Base-by-base conservation (phyloP, 1,140 invertebrate species). In the Dendrolimus punctatus region DNA sequence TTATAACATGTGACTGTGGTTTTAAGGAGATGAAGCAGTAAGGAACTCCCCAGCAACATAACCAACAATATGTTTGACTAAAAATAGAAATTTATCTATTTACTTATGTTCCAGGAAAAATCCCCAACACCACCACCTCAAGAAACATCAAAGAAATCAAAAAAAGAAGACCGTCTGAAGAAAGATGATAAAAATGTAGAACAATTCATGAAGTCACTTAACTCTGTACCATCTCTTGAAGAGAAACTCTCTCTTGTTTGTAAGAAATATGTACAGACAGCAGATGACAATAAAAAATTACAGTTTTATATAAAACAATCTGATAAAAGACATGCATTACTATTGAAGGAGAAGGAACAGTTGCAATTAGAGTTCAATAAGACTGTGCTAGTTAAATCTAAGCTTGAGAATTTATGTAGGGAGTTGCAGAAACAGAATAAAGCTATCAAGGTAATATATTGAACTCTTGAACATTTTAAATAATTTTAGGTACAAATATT, bases 361-460 rank as follows among this genome's bases (percentile, higher is more conserved):
- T 76, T 95, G 39, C 93, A 96, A 73, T 87, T 91, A 40, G 96
- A 97, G 69, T 91, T 94, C 58, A 95, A 93, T 59, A 96, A 96
- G 80, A 91, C 92, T 48, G 89, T 97, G 44, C 87, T 97, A 39
- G 92, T 95, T 39, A 91, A 89, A 57, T 93, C 93, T 48, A 93
- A 95, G 72, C 85, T 98, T 47, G 96, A 98, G 78, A 94, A 92
- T 74, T 87, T 98, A 4, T 98, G 96, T 79, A 83, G 96, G 36
- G 96, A 98, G 77, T 87, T 98, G 44, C 96, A 98, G 79, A 94
- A 93, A 71, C 95, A 97, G 70, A 97, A 97, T 73, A 96, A 96
- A 83, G 89, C 92, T 40, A 93, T 97, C 7, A 96, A 96, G 89
- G 93, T 85, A 65, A 47, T 10, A 23, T 23, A 23, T 23, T 23